A percentile compares a stretch with the other conserved stretches of the same genome.
Evolutionary conservation across 1,140 invertebrate genomes (phyloP).

Genomic region (Brachionus koreanus): DNA sequence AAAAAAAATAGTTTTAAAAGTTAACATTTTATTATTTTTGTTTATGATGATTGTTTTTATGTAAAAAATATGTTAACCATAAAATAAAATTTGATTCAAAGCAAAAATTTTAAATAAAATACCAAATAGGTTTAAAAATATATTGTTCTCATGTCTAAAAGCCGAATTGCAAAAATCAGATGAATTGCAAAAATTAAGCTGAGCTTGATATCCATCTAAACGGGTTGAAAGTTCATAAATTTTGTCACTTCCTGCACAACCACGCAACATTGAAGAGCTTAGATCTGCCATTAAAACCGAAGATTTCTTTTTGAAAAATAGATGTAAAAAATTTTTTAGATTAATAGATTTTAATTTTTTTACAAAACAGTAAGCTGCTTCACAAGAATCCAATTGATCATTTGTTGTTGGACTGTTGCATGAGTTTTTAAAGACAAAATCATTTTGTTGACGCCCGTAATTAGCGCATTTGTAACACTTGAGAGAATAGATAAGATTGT

Average conservation of each 20-base stretch:
- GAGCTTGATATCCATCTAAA: conserved; percentile 7
- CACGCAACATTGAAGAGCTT: not conserved
- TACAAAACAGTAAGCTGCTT: conserved; percentile 17
- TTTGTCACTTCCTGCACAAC: conserved; percentile 9
- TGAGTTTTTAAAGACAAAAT: not conserved
- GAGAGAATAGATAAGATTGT: not conserved
- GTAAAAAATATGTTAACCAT: conserved; percentile 33
- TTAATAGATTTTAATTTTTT: not conserved
- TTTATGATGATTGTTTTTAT: not conserved
- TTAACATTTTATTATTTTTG: conserved; percentile 33
- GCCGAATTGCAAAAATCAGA: not conserved
- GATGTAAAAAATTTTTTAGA: not conserved
- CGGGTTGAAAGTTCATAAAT: not conserved
- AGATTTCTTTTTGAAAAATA: conserved; percentile 2
- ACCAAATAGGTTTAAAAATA: not conserved
- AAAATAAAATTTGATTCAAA: not conserved
- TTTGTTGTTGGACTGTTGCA: not conserved
- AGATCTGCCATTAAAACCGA: not conserved
- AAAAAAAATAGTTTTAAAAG: not conserved
- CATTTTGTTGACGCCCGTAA: not conserved
- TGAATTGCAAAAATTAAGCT: not conserved
- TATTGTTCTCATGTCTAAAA: not conserved
- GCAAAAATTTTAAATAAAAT: not conserved
- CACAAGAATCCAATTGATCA: not conserved
- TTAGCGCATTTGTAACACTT: not conserved